Base-by-base conservation (phyloP, 2,797 vertebrate genomes). In the Falco naumanni region DNA sequence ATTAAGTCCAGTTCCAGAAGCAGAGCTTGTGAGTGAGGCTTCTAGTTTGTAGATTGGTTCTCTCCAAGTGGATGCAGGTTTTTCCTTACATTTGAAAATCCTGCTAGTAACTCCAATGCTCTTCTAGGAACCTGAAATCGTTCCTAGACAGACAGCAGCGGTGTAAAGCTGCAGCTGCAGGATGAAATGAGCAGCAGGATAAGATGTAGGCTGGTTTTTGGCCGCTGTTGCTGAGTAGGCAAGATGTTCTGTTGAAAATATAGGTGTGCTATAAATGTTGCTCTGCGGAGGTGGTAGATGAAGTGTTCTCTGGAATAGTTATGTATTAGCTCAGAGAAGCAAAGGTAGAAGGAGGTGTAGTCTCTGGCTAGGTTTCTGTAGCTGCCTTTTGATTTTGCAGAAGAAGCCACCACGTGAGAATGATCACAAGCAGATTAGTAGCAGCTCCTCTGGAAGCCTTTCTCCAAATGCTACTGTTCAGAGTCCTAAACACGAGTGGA, bases 381-480 rank as follows among this genome's bases (percentile, higher is more conserved):
- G 99, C 98, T 99, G 96, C 99, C 95, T 98, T 99, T 98, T 99
- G 98, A 98, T 99, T 99, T 99, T 99, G 98, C 99, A 99, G 99
- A 99, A 99, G 98, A 99, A 99, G 97, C 99, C 99, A 59, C 98
- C 98, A 86, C 99, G 99, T 96, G 99, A 99, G 98, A 99, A 99
- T 97, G 97, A 98, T 98, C 99, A 99, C 98, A 99, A 99, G 98
- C 99, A 99, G 98, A 98, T 98, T 98, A 99, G 98, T 98, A 99
- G 98, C 99, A 98, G 99, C 98, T 99, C 99, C 86, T 99, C 98
- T 80, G 99, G 99, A 98, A 99, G 98, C 97, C 98, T 99, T 91
- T 98, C 99, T 89, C 99, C 99, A 96, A 98, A 98, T 97, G 98
- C 98, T 96, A 97, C 98, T 85, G 97, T 98, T 96, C 98, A 98